These are phyloP conservation scores for Podarcis lilfordi DNA, from an alignment of 2,797 vertebrate genomes.

Conservation along the genomic window DNA sequence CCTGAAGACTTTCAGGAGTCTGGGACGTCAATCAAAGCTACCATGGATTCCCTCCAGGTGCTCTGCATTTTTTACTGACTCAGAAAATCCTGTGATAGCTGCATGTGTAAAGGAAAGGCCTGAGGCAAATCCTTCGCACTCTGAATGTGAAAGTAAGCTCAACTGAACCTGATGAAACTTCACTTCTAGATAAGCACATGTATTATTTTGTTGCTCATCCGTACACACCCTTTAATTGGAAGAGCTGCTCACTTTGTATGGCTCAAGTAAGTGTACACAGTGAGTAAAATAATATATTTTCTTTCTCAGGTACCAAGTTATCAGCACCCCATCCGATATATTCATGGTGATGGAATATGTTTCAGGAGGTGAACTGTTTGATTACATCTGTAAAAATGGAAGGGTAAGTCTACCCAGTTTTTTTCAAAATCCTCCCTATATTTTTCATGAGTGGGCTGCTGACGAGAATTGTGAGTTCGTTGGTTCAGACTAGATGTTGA, in stretches of 20 bases:
- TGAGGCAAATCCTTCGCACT: no score
- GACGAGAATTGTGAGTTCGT: neutral
- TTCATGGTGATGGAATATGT: constrained; percentile 99
- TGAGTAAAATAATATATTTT: constrained; percentile 47
- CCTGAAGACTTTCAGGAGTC: no score
- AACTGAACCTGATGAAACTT: neutral
- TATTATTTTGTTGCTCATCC: neutral
- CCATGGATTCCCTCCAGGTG: neutral
- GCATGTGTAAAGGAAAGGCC: neutral
- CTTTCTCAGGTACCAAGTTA: constrained; percentile 94
- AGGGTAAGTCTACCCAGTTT: constrained; percentile 83
- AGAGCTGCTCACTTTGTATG: neutral
- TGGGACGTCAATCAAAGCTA: no score
- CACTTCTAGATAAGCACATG: neutral
- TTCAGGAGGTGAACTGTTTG: constrained; percentile 97
- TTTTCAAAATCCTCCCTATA: constrained; percentile 45
- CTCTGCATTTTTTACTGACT: neutral
- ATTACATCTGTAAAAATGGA: constrained; percentile 99
- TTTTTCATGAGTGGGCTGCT: neutral
- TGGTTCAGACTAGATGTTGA: neutral
- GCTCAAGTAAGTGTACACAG: neutral
- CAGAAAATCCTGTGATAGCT: neutral
- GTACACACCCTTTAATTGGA: neutral
- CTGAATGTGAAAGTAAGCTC: neutral
- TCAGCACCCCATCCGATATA: constrained; percentile 98